phyloP scores from a whole-genome alignment of 2,113 vertebrate genomes.

The Gobius niger region DNA sequence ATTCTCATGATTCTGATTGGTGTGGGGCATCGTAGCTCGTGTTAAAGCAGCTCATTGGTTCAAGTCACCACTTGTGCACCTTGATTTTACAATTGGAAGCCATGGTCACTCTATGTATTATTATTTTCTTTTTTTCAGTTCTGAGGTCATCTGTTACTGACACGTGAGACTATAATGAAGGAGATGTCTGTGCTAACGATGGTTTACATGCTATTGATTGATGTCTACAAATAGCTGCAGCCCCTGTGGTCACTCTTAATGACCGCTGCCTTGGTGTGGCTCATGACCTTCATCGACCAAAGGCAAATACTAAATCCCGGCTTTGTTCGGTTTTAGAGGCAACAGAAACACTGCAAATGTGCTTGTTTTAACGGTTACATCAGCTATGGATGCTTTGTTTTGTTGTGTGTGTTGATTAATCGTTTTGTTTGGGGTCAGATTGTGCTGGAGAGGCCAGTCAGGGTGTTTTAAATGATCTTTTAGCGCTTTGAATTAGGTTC shows the following conservation, averaged over 20 bases:
- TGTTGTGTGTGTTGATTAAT: background rate
- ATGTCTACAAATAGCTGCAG: conserved; percentile 9
- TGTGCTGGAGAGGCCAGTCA: background rate
- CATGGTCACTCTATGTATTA: background rate
- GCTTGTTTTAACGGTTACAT: background rate
- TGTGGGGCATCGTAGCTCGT: too few species aligned
- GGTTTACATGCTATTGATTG: conserved; percentile 10
- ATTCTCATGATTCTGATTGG: background rate
- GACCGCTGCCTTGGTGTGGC: background rate
- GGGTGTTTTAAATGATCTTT: background rate
- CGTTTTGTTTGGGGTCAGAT: background rate
- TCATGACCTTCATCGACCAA: background rate
- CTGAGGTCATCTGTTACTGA: background rate
- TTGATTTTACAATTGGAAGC: background rate
- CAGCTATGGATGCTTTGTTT: background rate
- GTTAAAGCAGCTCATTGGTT: too few species aligned
- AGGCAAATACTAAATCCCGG: background rate
- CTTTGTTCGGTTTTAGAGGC: background rate
- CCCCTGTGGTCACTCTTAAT: conserved; percentile 9
- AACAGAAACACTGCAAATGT: background rate
- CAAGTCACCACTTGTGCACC: too few species aligned
- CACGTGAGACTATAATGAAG: conserved; percentile 3
- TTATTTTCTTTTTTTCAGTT: background rate
- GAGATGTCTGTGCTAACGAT: conserved; percentile 9
- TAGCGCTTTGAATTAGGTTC: background rate